Base-by-base conservation (phyloP, 2,888 invertebrate species). In the Leptinotarsa tumamoca region DNA sequence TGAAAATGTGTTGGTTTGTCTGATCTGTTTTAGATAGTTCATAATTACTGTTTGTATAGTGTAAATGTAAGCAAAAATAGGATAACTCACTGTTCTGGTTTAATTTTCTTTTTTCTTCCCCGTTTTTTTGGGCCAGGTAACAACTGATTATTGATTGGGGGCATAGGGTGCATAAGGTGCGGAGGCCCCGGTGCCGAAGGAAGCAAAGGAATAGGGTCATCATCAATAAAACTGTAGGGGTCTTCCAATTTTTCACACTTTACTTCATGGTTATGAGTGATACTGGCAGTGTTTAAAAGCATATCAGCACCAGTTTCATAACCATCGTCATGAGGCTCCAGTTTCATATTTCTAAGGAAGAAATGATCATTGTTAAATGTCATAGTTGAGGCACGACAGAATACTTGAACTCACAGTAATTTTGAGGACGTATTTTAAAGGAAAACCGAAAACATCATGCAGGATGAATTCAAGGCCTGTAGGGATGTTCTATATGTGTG, bases 141-240 rank as follows among this genome's bases (percentile, higher is more conserved):
- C 74, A 88, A 82, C 81, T 88, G 87, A 80, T 86, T 85, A 80
- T 84, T 84, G 77, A 86, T 82, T 77, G 83, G 81, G 87, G 82
- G 90, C 90, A 91, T 80, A 61, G 85, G 85, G 74, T 85, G 86
- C 86, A 87, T 83, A 17, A 84, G 84, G 79, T 85, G 86, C 27
- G 85, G 85, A 80, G 78, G 83, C 78, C 81, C 80, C 78, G 85
- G 85, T 69, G 83, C 83, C 68, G 85, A 84, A 74, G 88, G 86
- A 82, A 88, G 84, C 88, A 89, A 88, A 51, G 88, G 88, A 83
- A 89, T 88, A 82, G 91, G 90, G 82, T 95, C 95, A 86, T 95
- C 95, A 87, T 95, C 95, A 80, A 96, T 95, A 89, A 96, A 96
- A 85, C 94, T 95, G 88, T 96, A 96, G 4, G 95, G 95, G 88